Conservation (phyloP, 92 coral and sea anemone species). For the Diadumene lineata region DNA sequence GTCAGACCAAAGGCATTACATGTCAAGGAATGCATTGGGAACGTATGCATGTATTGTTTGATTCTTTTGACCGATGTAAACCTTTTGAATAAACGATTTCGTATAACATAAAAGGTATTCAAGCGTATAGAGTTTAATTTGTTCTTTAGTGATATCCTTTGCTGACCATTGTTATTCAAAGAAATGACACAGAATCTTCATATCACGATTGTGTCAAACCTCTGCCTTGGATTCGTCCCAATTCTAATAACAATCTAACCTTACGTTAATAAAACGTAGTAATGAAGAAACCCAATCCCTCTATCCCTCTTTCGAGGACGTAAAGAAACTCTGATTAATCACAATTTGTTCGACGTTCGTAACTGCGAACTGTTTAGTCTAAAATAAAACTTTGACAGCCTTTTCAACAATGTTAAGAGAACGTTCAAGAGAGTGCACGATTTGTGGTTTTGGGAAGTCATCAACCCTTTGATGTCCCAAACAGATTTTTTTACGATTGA, state of each 20-base stretch:
- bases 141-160: neutral
- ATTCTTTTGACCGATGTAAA: neutral
- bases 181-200: constrained; percentile 7
- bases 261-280: neutral
- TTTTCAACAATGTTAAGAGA: neutral
- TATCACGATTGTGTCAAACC: neutral
- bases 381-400: neutral
- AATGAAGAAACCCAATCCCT: neutral
- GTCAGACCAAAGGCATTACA: too few species aligned
- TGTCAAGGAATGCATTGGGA: constrained; percentile 2
- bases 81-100: neutral
- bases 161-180: constrained; percentile 4
- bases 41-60: neutral
- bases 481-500: neutral
- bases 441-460: neutral
- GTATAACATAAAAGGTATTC: neutral
- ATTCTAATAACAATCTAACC: neutral
- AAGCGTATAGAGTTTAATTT: neutral
- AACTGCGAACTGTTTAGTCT: neutral
- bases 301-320: neutral
- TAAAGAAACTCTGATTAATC: neutral
- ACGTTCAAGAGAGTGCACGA: neutral
- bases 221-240: neutral
- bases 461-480: neutral
- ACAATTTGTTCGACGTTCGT: neutral